Percentiles rank a stretch among this genome's conserved stretches.
These are phyloP conservation scores for Stichodactyla mertensii DNA, from an alignment of 64 coral and sea anemone species.

Conservation along the genomic window DNA sequence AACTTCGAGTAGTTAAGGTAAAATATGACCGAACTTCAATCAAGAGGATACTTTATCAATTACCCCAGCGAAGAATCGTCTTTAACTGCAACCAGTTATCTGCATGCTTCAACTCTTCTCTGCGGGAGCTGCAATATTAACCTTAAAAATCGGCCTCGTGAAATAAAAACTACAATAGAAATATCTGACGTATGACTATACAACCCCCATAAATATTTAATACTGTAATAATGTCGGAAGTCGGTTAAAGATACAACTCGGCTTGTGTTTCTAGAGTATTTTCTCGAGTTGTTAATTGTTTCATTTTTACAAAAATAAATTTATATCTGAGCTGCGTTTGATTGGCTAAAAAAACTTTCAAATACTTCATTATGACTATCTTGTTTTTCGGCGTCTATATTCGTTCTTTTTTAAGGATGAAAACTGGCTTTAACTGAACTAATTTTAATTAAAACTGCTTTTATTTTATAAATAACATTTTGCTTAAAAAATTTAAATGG, in stretches of 20 bases:
- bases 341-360: too few relatives aligned
- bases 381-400: too few relatives aligned
- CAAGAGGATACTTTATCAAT: neutral
- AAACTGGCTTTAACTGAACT: too few relatives aligned
- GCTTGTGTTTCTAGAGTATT: neutral
- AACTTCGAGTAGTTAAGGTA: neutral
- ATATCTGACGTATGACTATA: neutral
- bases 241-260: neutral
- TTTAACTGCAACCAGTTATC: neutral
- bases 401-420: too few relatives aligned
- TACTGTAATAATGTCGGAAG: neutral
- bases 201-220: neutral
- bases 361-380: too few relatives aligned
- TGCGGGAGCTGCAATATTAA: neutral
- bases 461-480: too few relatives aligned
- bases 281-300: too few relatives aligned
- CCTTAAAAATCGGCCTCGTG: neutral
- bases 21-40: neutral
- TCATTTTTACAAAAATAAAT: too few relatives aligned
- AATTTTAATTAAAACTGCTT: too few relatives aligned
- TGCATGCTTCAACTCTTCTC: neutral
- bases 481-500: too few relatives aligned
- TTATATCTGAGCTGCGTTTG: too few relatives aligned
- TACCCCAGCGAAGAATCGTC: neutral
- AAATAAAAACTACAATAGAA: neutral